Evolutionary conservation across 2,113 vertebrate species (phyloP).

Genomic region (Syrmaticus mikado): DNA sequence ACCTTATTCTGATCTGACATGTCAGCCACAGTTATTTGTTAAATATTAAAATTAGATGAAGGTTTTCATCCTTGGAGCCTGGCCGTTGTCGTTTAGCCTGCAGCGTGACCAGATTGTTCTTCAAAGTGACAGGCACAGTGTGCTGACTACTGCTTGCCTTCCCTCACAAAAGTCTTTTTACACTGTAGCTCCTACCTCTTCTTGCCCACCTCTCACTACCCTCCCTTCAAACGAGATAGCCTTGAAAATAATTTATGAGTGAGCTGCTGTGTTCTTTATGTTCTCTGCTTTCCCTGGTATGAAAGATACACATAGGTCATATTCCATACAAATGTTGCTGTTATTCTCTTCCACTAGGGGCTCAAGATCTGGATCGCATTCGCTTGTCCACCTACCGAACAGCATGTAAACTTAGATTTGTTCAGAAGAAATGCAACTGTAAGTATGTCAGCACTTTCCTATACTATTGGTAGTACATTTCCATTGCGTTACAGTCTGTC

Average conservation of each 20-base stretch:
- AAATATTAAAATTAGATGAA: constrained; percentile 40
- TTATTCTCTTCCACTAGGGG: constrained; percentile 81
- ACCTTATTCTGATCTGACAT: background rate
- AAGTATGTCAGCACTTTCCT: constrained; percentile 74
- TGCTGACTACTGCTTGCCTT: background rate
- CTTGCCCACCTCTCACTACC: background rate
- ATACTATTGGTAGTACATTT: background rate
- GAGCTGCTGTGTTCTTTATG: background rate
- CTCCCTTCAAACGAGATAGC: background rate
- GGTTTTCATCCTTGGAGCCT: constrained; percentile 33
- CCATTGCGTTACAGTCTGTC: background rate
- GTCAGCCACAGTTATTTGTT: background rate
- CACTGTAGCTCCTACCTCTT: background rate
- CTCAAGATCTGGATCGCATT: constrained; percentile 97
- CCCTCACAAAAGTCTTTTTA: background rate
- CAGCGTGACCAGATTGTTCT: constrained; percentile 57
- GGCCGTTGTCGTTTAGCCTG: constrained; percentile 52
- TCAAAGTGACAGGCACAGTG: constrained; percentile 28
- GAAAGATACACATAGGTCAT: background rate
- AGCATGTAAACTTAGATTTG: constrained; percentile 97
- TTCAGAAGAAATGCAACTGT: constrained; percentile 99
- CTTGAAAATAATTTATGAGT: constrained; percentile 28
- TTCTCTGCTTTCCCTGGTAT: background rate
- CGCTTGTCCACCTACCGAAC: constrained; percentile 97
- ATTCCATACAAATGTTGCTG: constrained; percentile 15